These are phyloP conservation scores for Mythimna lalbum DNA, from an alignment of 2,888 invertebrate genomes.

Conservation along the genomic window DNA sequence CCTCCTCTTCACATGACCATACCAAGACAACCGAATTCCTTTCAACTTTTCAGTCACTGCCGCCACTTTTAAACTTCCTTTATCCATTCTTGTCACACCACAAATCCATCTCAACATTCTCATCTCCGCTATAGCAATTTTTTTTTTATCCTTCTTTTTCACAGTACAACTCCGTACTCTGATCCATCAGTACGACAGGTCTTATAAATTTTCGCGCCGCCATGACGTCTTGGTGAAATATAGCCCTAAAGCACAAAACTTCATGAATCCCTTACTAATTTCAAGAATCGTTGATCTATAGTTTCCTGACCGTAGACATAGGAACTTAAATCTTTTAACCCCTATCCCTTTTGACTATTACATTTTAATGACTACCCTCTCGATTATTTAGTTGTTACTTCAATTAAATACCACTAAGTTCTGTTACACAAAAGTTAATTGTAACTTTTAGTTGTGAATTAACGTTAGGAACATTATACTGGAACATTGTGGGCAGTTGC, in stretches of 20 bases:
- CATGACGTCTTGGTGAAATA: too few species aligned
- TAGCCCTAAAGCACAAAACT: neutral
- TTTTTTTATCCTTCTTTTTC: too few species aligned
- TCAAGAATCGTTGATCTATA: neutral
- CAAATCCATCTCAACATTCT: too few species aligned
- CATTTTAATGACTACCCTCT: constrained; percentile 27
- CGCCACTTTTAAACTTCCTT: too few species aligned
- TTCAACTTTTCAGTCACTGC: too few species aligned
- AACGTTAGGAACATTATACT: constrained; percentile 10
- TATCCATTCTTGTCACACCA: too few species aligned
- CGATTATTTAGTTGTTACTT: constrained; percentile 37
- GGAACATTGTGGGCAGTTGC: constrained; percentile 1
- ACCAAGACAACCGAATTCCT: too few species aligned
- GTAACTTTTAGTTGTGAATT: constrained; percentile 21
- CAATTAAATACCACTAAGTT: constrained; percentile 30
- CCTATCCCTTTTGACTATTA: constrained; percentile 14
- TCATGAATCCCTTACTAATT: neutral
- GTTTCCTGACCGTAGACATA: neutral
- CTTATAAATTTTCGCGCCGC: too few species aligned
- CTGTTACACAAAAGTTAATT: constrained; percentile 18
- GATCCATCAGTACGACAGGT: too few species aligned
- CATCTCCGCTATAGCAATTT: too few species aligned
- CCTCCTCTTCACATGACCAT: too few species aligned
- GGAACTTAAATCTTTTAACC: constrained; percentile 3
- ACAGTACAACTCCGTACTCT: too few species aligned